These are phyloP conservation scores for Lasioglossum leucozonium DNA, from an alignment of 2,888 invertebrate genomes.

Conservation along the genomic window DNA sequence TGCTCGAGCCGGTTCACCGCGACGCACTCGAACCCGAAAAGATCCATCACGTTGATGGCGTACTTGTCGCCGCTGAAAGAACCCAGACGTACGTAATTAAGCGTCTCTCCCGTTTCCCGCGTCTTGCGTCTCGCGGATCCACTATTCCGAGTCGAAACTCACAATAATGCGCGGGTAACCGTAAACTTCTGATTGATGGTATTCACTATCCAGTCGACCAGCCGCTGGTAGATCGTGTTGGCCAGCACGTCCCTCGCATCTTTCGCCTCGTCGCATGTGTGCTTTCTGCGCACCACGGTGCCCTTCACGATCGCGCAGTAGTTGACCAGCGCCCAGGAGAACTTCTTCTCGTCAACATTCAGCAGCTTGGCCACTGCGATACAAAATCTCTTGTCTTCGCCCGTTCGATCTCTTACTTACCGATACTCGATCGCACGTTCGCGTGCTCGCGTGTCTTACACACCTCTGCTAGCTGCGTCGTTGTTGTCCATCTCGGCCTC, in stretches of 20 bases:
- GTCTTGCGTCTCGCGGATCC: not conserved
- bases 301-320: slow-evolving; percentile 93
- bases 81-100: slow-evolving; percentile 25
- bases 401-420: not conserved
- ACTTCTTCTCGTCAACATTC: slow-evolving; percentile 92
- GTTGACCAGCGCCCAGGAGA: slow-evolving; percentile 94
- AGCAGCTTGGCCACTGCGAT: slow-evolving; percentile 89
- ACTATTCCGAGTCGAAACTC: slow-evolving; percentile 82
- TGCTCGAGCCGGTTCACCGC: slow-evolving; percentile 94
- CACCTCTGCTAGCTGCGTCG: slow-evolving; percentile 88
- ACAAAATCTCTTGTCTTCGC: not conserved
- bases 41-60: slow-evolving; percentile 92
- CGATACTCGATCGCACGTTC: not conserved
- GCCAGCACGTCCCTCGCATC: slow-evolving; percentile 94
- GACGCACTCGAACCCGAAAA: slow-evolving; percentile 97
- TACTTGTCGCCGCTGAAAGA: slow-evolving; percentile 92
- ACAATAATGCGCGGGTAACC: slow-evolving; percentile 94
- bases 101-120: not conserved
- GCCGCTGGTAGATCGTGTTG: slow-evolving; percentile 92
- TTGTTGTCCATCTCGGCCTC: slow-evolving; percentile 90
- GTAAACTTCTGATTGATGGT: slow-evolving; percentile 93
- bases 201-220: slow-evolving; percentile 96
- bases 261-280: slow-evolving; percentile 92
- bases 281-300: slow-evolving; percentile 88
- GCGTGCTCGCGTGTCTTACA: no score